Percentiles rank a stretch among this genome's conserved stretches.
These are phyloP conservation scores for Bradypus variegatus DNA, from an alignment of 2,797 vertebrate species.

Conservation along the genomic window DNA sequence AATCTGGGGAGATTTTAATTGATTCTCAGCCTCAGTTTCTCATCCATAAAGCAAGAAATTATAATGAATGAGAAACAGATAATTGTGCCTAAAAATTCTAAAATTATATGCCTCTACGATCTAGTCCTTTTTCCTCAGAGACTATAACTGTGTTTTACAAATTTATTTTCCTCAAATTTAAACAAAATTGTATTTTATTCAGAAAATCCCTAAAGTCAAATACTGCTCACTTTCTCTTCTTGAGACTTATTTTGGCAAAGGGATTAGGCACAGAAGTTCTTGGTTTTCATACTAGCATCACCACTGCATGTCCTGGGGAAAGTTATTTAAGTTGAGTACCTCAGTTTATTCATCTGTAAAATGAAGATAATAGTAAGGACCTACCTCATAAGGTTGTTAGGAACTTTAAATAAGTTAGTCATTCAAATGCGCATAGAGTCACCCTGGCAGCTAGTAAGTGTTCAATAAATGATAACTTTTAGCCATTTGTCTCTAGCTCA, in stretches of 20 bases:
- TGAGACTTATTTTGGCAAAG: background rate
- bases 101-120: background rate
- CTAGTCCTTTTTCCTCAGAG: background rate
- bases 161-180: slow-evolving; percentile 14
- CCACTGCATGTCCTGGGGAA: background rate
- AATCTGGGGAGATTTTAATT: background rate
- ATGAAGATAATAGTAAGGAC: background rate
- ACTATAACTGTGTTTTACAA: background rate
- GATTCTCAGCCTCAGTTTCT: background rate
- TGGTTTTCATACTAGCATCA: background rate
- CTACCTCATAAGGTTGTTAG: background rate
- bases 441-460: background rate
- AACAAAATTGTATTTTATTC: slow-evolving; percentile 5
- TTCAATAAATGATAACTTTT: background rate
- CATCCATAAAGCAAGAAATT: background rate
- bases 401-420: background rate
- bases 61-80: background rate
- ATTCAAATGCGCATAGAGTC: background rate
- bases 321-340: background rate
- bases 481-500: background rate
- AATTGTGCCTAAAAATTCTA: background rate
- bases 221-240: background rate
- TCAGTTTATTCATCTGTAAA: background rate
- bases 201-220: background rate
- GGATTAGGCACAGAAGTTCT: background rate